phyloP scores from a whole-genome alignment of 2,888 invertebrate species.

The Graphium colonna region DNA sequence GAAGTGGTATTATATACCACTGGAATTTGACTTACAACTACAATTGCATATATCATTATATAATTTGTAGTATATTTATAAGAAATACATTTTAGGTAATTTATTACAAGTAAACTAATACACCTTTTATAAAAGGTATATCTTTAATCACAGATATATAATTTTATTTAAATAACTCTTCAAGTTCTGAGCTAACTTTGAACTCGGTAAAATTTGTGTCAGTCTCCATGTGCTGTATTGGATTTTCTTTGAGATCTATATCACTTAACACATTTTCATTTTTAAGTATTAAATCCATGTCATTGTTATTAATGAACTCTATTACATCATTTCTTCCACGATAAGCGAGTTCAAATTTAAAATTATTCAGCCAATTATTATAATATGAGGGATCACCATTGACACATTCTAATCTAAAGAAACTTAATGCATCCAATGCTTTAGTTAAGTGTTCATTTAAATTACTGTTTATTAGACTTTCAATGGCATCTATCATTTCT shows the following conservation, averaged over 20 bases:
- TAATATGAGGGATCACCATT: constrained; percentile 52
- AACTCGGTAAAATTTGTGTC: constrained; percentile 56
- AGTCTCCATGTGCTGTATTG: constrained; percentile 68
- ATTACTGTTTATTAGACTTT: constrained; percentile 57
- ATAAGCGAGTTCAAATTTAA: constrained; percentile 49
- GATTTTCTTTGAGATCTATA: constrained; percentile 49
- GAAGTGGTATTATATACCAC: too few relatives aligned
- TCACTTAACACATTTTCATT: constrained; percentile 60
- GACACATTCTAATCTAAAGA: constrained; percentile 59
- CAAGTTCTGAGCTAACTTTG: constrained; percentile 54
- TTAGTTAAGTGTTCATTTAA: constrained; percentile 60
- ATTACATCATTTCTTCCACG: constrained; percentile 48
- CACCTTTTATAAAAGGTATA: too few relatives aligned
- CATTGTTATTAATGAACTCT: constrained; percentile 46
- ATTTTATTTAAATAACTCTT: constrained; percentile 58
- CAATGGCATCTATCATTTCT: constrained; percentile 61
- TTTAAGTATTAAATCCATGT: constrained; percentile 56
- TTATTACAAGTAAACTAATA: too few relatives aligned
- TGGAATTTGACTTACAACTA: too few relatives aligned
- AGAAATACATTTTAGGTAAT: too few relatives aligned
- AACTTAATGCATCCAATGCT: constrained; percentile 53
- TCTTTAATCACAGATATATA: too few relatives aligned
- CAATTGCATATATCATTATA: too few relatives aligned
- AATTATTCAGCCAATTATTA: constrained; percentile 62
- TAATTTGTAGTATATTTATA: too few relatives aligned